A percentile compares a stretch with the other conserved stretches of the same genome.
Evolutionary conservation across 64 coral and sea anemone species (phyloP).

Genomic region (Stichodactyla mertensii): DNA sequence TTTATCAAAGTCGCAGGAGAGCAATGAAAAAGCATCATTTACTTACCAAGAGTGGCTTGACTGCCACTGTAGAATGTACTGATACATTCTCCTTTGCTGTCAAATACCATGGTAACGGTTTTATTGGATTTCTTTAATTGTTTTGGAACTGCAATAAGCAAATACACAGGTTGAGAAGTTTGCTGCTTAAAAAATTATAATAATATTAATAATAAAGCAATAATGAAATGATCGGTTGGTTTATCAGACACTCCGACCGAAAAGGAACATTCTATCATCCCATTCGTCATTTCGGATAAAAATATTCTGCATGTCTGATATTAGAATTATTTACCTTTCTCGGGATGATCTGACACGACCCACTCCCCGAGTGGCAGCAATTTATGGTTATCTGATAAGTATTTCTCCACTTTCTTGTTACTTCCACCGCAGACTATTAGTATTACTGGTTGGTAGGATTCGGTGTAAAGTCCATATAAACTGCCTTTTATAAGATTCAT

Average conservation of each 20-base stretch:
- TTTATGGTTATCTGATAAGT: background rate
- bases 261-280: too few species aligned
- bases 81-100: background rate
- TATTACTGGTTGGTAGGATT: constrained; percentile 54
- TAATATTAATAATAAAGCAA: background rate
- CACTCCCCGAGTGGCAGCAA: background rate
- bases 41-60: background rate
- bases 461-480: constrained; percentile 68
- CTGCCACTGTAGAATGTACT: background rate
- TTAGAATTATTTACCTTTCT: background rate
- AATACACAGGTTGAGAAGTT: background rate
- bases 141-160: background rate
- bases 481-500: constrained; percentile 22
- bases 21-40: background rate
- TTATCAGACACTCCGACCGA: too few species aligned
- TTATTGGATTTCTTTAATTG: background rate
- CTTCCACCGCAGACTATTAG: constrained; percentile 21
- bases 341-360: background rate
- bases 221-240: too few species aligned
- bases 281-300: background rate
- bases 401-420: background rate
- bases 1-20: too few species aligned
- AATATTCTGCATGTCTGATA: background rate
- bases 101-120: background rate
- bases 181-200: background rate